Conservation (phyloP, 2,797 vertebrate species). For the Knipowitschia caucasica region DNA sequence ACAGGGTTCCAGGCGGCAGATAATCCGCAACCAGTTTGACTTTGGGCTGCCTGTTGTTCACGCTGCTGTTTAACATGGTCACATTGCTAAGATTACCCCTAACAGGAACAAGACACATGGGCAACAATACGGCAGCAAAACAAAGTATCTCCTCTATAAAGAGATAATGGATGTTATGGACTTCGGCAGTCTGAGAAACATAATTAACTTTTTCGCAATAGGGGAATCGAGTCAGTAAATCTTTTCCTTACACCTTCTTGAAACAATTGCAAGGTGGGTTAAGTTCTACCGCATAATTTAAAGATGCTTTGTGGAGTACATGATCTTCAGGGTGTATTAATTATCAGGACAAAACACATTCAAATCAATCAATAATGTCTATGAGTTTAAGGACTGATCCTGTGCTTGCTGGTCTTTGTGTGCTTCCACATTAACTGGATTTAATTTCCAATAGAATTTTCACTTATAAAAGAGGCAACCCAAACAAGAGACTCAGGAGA, state of each 20-base stretch:
- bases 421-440: too few species aligned
- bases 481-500: too few species aligned
- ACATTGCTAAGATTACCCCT: constrained; percentile 44
- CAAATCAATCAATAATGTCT: too few species aligned
- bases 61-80: constrained; percentile 39
- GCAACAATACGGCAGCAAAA: constrained; percentile 17
- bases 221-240: not conserved
- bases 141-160: constrained; percentile 17
- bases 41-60: constrained; percentile 56
- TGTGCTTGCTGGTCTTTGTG: too few species aligned
- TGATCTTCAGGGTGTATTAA: too few species aligned
- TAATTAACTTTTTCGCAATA: not conserved
- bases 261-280: not conserved
- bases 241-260: not conserved
- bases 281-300: too few species aligned
- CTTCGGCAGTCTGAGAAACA: not conserved
- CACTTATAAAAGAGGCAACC: too few species aligned
- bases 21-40: constrained; percentile 61
- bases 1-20: constrained; percentile 54
- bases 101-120: constrained; percentile 30
- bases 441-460: too few species aligned
- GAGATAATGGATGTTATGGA: constrained; percentile 7
- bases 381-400: too few species aligned
- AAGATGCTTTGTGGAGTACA: too few species aligned
- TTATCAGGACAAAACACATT: too few species aligned